Conservation (phyloP, 2,888 invertebrate genomes). For the Ectemnius continuus region DNA sequence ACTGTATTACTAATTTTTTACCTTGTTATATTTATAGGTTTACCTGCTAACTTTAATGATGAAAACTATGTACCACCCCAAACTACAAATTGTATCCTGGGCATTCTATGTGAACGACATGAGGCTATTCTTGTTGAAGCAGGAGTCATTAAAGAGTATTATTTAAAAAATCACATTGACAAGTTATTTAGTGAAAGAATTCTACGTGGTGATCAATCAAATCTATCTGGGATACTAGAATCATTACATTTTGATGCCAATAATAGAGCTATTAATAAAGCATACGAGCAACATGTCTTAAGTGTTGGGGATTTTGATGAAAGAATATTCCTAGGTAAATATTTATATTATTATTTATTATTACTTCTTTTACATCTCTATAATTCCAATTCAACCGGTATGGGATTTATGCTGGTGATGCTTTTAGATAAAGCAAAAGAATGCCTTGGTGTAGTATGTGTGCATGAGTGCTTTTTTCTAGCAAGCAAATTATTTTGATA, state of each 20-base stretch:
- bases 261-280: conserved; percentile 89
- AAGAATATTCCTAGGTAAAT: conserved; percentile 90
- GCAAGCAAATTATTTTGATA: too few relatives aligned
- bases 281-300: conserved; percentile 94
- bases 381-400: too few relatives aligned
- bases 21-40: conserved; percentile 78
- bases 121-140: conserved; percentile 93
- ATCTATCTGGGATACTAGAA: conserved; percentile 88
- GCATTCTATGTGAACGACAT: conserved; percentile 88
- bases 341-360: conserved; percentile 69
- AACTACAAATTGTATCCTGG: conserved; percentile 90
- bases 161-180: conserved; percentile 88
- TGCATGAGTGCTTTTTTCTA: too few relatives aligned
- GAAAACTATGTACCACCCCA: conserved; percentile 81
- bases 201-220: conserved; percentile 85
- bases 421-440: too few relatives aligned
- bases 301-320: conserved; percentile 98
- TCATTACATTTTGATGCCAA: conserved; percentile 90
- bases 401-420: too few relatives aligned
- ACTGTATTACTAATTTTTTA: conserved; percentile 5
- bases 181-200: conserved; percentile 86
- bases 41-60: conserved; percentile 85
- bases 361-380: too few relatives aligned
- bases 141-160: conserved; percentile 93
- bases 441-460: too few relatives aligned